phyloP scores from a whole-genome alignment of 2,888 invertebrate species.

The Chymomyza amoena region DNA sequence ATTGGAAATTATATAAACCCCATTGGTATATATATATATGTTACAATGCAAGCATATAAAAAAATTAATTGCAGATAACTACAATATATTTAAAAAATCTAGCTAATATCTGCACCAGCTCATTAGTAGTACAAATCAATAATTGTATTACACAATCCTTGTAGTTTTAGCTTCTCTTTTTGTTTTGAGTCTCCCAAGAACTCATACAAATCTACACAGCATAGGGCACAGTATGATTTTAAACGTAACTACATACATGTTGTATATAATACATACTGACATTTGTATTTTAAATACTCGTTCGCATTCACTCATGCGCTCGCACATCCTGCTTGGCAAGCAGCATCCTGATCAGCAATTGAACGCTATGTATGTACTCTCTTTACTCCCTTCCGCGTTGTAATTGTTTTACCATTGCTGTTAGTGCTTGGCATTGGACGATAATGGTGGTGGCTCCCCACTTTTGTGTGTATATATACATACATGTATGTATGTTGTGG shows the following conservation, averaged over 20 bases:
- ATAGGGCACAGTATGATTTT: background rate
- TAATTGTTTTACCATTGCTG: slow-evolving; percentile 2
- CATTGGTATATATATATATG: slow-evolving; percentile 30
- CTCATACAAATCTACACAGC: slow-evolving; percentile 3
- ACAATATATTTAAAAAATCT: no score
- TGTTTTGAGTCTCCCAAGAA: background rate
- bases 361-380: background rate
- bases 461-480: background rate
- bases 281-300: slow-evolving; percentile 3
- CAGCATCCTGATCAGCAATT: background rate
- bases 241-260: background rate
- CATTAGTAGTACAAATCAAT: background rate
- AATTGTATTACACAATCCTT: background rate
- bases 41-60: background rate
- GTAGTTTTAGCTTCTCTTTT: background rate
- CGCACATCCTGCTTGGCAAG: background rate
- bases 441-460: background rate
- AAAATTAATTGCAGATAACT: background rate
- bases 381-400: background rate
- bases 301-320: background rate
- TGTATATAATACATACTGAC: slow-evolving; percentile 1
- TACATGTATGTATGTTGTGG: slow-evolving; percentile 17
- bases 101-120: no score
- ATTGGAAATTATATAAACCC: slow-evolving; percentile 70
- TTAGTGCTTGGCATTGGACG: background rate